Percentiles rank a stretch among this genome's conserved stretches.
Evolutionary conservation across 1,140 invertebrate species (phyloP).

Genomic region (Zaprionus ghesquierei): DNA sequence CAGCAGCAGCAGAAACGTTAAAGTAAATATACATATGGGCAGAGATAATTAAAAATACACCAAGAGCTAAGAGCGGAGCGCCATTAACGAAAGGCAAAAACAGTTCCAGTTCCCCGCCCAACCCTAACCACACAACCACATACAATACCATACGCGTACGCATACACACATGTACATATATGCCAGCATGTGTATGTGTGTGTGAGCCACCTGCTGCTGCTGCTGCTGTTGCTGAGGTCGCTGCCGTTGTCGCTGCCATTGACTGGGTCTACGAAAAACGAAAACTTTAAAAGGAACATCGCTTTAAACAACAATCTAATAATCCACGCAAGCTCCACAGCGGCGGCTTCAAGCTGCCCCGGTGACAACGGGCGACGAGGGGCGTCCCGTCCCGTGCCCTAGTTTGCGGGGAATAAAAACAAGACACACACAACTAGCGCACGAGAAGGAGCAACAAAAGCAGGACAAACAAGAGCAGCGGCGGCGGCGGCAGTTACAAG

Average conservation of each 20-base stretch:
- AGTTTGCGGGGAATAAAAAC: slow-evolving; percentile 2
- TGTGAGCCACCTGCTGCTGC: slow-evolving; percentile 70
- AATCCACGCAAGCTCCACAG: slow-evolving; percentile 8
- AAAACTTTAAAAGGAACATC: slow-evolving; percentile 33
- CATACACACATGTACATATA: slow-evolving; percentile 18
- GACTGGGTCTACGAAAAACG: slow-evolving; percentile 10
- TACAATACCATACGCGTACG: neutral
- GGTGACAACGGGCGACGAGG: slow-evolving; percentile 52
- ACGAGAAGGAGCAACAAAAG: slow-evolving; percentile 16
- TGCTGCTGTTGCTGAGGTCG: slow-evolving; percentile 15
- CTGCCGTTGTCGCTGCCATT: slow-evolving; percentile 12
- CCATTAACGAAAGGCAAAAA: slow-evolving; percentile 45
- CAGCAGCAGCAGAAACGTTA: slow-evolving; percentile 34
- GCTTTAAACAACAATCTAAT: neutral
- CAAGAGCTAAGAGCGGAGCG: slow-evolving; percentile 40
- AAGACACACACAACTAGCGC: slow-evolving; percentile 13
- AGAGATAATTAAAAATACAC: slow-evolving; percentile 68
- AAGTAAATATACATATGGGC: slow-evolving; percentile 70
- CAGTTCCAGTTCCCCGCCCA: slow-evolving; percentile 42
- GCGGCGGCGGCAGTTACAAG: slow-evolving; percentile 12
- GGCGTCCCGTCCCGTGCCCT: slow-evolving; percentile 36
- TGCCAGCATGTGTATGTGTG: slow-evolving; percentile 34
- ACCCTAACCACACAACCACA: slow-evolving; percentile 7
- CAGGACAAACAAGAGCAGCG: slow-evolving; percentile 21
- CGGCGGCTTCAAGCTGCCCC: slow-evolving; percentile 62